These are phyloP conservation scores for Netelia fuscicornis DNA, from an alignment of 2,888 invertebrate species.

Conservation along the genomic window DNA sequence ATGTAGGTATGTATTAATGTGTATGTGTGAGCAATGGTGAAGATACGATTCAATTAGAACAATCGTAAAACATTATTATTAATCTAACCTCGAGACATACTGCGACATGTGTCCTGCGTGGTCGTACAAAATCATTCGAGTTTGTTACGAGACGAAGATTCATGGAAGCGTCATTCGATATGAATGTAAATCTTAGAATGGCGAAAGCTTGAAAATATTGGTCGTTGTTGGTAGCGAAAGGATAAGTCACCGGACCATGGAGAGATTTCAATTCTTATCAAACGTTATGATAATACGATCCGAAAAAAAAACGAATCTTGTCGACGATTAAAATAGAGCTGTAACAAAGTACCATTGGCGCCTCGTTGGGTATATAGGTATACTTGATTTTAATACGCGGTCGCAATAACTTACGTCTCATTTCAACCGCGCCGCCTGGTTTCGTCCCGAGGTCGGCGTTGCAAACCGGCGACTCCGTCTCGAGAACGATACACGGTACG, in stretches of 20 bases:
- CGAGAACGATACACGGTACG: background rate
- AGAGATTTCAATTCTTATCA: background rate
- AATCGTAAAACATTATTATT: slow-evolving; percentile 43
- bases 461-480: background rate
- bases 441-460: slow-evolving; percentile 42
- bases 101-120: background rate
- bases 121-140: background rate
- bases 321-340: background rate
- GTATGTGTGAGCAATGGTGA: background rate
- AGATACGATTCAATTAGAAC: slow-evolving; percentile 52
- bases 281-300: background rate
- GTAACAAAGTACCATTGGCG: background rate
- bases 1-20: background rate
- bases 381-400: background rate
- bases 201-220: too few species aligned
- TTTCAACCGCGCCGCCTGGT: slow-evolving; percentile 9
- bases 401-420: slow-evolving; percentile 6
- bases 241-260: background rate
- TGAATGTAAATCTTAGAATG: too few species aligned
- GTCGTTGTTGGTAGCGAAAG: too few species aligned
- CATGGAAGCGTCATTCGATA: background rate
- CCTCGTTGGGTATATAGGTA: background rate
- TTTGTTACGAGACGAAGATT: background rate
- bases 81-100: slow-evolving; percentile 39
- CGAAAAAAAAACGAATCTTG: background rate